Evolutionary conservation across 2,113 vertebrate species (phyloP).

Genomic region (Phalacrocorax brasilianus): DNA sequence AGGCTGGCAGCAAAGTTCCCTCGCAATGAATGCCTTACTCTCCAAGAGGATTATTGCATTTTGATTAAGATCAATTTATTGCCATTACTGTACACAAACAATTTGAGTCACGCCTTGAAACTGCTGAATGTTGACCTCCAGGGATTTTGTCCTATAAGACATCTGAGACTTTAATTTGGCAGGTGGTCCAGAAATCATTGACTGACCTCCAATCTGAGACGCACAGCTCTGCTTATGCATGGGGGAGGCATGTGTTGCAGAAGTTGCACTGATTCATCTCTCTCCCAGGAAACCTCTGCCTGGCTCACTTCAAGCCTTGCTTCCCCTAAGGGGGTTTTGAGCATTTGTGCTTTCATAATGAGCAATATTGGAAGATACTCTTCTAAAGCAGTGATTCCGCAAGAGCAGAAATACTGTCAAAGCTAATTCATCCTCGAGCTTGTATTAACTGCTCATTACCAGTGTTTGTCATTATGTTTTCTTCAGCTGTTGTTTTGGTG

Average conservation of each 20-base stretch:
- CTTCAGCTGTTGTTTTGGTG: conserved; percentile 20
- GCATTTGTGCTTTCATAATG: background rate
- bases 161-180: background rate
- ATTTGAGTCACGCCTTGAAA: background rate
- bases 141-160: background rate
- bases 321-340: background rate
- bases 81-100: background rate
- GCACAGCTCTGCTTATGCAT: background rate
- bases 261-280: background rate
- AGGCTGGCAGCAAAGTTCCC: background rate
- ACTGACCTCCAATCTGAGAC: background rate
- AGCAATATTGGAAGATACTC: background rate
- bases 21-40: background rate
- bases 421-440: conserved; percentile 46
- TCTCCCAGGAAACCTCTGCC: background rate
- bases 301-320: background rate
- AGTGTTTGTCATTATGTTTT: conserved; percentile 18
- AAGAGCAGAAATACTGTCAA: background rate
- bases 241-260: too few relatives aligned
- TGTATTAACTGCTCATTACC: conserved; percentile 32
- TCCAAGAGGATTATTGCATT: conserved; percentile 11
- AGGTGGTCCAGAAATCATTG: background rate
- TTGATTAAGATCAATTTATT: conserved; percentile 44
- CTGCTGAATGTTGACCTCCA: background rate
- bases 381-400: background rate